Conservation (phyloP, 2,113 vertebrate species). For the Anthoscopus minutus region DNA sequence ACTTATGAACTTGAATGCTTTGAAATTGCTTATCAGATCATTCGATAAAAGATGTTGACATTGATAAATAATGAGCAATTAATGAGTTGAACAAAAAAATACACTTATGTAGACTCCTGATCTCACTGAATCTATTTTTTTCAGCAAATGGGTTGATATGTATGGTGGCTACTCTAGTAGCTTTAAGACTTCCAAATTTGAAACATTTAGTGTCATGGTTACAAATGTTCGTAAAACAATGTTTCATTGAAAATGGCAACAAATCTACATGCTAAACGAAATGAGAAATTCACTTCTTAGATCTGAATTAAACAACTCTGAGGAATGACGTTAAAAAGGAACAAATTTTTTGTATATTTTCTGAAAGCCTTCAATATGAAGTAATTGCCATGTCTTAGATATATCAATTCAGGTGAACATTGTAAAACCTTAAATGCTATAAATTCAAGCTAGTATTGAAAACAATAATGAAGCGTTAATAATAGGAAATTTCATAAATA, state of each 20-base stretch:
- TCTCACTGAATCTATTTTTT: not conserved
- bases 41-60: not conserved
- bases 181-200: not conserved
- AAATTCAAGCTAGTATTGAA: not conserved
- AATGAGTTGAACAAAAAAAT: not conserved
- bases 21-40: not conserved
- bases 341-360: not conserved
- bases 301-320: not conserved
- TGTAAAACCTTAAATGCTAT: not conserved
- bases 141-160: not conserved
- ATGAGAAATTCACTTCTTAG: not conserved
- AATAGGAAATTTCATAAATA: not conserved
- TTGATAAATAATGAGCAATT: not conserved
- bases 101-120: not conserved
- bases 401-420: not conserved
- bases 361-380: not conserved
- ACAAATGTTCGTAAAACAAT: not conserved
- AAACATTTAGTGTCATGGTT: not conserved
- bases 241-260: not conserved
- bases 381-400: not conserved
- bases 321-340: not conserved
- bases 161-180: not conserved
- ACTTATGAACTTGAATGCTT: not conserved
- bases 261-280: not conserved
- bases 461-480: fast-evolving